Evolutionary conservation across 2,888 invertebrate genomes (phyloP), one percentile per base, ranked within the genome.

Genomic region (Rhamnusium bicolor): DNA sequence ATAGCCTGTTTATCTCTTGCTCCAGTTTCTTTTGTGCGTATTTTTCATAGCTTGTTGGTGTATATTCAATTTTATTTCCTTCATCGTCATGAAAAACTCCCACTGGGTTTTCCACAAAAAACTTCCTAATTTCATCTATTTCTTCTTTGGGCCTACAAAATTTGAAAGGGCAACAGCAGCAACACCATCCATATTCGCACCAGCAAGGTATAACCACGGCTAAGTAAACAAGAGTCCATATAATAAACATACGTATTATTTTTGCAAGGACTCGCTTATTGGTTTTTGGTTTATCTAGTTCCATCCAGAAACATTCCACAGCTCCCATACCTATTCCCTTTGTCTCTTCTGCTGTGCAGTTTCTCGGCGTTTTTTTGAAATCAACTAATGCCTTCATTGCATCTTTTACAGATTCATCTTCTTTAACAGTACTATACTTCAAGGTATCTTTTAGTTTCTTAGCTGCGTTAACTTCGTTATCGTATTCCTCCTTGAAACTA

Each of bases 151-250:
- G 92, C 75, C 89, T 90, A 80, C 92, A 93, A 76, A 90, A 88
- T 77, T 90, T 90, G 78, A 92, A 93, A 76, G 88, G 85, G 70
- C 85, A 90, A 78, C 89, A 90, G 73, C 90, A 90, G 70, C 90
- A 93, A 77, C 92, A 92, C 91, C 92, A 92, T 89, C 90, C 90
- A 85, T 85, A 88, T 63, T 88, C 88, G 79, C 90, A 90, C 90
- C 90, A 91, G 62, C 87, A 87, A 0, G 89, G 89, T 61, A 90
- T 84, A 4, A 89, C 90, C 66, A 90, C 85, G 24, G 85, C 76
- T 18, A 87, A 19, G 75, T 90, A 90, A 61, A 90, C 84, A 10
- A 81, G 76, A 7, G 89, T 74, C 90, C 90, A 90, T 68, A 90
- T 80, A 49, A 85, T 75, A 0, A 86, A n/a, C 12, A 89, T 84